Evolutionary conservation across 1,140 invertebrate genomes (phyloP), one percentile per base, ranked within the genome.

Genomic region (Schlechtendalia chinensis): DNA sequence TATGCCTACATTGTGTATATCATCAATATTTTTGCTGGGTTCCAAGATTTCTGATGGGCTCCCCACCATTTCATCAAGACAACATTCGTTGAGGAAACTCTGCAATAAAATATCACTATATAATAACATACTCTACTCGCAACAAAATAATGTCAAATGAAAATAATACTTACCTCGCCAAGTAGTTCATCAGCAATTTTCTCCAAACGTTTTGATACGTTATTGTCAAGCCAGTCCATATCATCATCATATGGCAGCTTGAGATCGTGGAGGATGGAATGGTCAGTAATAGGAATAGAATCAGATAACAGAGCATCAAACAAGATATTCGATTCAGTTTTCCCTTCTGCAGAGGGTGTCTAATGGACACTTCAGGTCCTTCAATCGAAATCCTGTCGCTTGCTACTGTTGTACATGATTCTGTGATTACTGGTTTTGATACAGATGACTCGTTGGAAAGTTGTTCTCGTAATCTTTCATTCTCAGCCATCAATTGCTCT

Each of bases 301-400:
- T 79, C 75, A 47, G 75, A 79, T 16, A 79, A 79, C 75, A 79
- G 58, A 63, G 75, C 75, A 50, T 79, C 75, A 61, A 61, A 79
- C 58, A 79, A 14, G 75, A 79, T 50, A 12, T 79, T 79, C 22
- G 75, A 79, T 63, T 79, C 75, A 2, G 75, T 79, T 79, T 79
- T 19, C 75, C 75, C 75, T 79, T 79, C 75, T 79, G 75, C 75
- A 47, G 75, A 79, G 75, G 75, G 75, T 79, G 75, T 79, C 75
- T 79, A 63, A 47, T 27, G 75, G 75, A 79, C 75, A 79, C 75
- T 61, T 39, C 75, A 63, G 75, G 75, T 79, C 75, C 75, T 29
- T 79, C 45, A 79, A 79, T 79, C 75, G 22, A 79, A 61, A 79
- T 50, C 58, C 59, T 79, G 39, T 79, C 17, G 24, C 61, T 53